Base-by-base conservation (phyloP, 2,113 vertebrate genomes). In the Sphyrna mokarran region DNA sequence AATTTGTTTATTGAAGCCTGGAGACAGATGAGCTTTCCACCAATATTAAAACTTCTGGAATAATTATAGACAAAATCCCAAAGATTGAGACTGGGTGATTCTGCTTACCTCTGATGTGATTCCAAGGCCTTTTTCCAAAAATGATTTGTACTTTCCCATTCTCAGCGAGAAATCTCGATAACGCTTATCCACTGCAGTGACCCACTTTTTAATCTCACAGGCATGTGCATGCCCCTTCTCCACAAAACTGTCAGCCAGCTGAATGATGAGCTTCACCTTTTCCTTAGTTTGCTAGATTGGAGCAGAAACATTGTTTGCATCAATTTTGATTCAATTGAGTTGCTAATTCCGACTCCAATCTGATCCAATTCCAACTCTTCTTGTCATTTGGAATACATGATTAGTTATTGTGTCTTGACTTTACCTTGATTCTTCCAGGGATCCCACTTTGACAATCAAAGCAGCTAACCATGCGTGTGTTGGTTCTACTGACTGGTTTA, bases 261-360 rank as follows among this genome's bases (percentile, higher is more conserved):
- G 99, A 97, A 99, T 99, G 97, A 99, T 98, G 96, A 99, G 98
- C 97, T 99, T 99, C 97, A 99, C 99, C 97, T 99, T 99, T 97
- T 99, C 99, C 97, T 99, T 99, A 23, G 98, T 99, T 99, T 99
- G 99, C 99, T 99, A 98, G 97, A 97, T 29, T 33, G 40, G 63
- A 89, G 48, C 43, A 48, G 48, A 63, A 66, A 63, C 16, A 95
- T 33, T 87, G 78, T 80, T 83, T 61, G 43, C 8, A 85, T 86
- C 78, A 95, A 86, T n/a, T 43, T 43, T 4, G 37, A 26, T 70
- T n/a, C 26, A 70, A 94, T 37, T 26, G 37, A 63, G 54, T 29
- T 61, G 4, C 13, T 70, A 43, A 69, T 70, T 70, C 93, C 9
- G 4, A 43, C 63, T 20, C 68, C 8, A 94, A 76, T 95, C 22